phyloP scores from a whole-genome alignment of 2,797 vertebrate genomes.

The Hydrocynus forskahlii region DNA sequence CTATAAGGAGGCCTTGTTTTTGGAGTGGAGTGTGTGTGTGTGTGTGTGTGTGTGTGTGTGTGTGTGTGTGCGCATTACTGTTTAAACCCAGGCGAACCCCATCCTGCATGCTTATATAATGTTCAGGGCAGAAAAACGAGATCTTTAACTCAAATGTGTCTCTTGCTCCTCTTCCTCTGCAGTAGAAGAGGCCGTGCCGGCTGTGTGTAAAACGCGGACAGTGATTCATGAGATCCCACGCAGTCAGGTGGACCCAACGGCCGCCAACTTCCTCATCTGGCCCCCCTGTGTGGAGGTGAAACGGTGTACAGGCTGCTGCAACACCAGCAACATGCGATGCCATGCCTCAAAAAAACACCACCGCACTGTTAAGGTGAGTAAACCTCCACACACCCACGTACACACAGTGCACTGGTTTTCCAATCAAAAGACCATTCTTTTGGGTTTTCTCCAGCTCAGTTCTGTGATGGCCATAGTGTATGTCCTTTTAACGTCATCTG shows the following conservation, averaged over 20 bases:
- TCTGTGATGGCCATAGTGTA: background rate
- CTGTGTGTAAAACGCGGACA: constrained; percentile 89
- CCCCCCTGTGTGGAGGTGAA: constrained; percentile 95
- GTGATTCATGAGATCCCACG: constrained; percentile 95
- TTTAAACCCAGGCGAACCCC: background rate
- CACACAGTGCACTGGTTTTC: constrained; percentile 13
- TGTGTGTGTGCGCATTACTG: too few relatives aligned
- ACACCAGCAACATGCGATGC: constrained; percentile 86
- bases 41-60: too few relatives aligned
- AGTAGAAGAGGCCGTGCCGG: constrained; percentile 89
- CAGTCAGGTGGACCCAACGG: constrained; percentile 92
- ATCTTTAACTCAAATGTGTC: background rate
- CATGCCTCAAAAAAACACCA: constrained; percentile 86
- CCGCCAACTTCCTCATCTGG: constrained; percentile 97
- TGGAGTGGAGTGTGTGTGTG: too few relatives aligned
- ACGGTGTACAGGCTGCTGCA: constrained; percentile 95
- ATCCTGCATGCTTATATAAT: background rate
- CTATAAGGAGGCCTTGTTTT: background rate
- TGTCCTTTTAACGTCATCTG: background rate
- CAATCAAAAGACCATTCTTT: background rate
- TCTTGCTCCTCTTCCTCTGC: background rate
- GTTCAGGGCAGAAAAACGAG: background rate
- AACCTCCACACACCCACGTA: constrained; percentile 15
- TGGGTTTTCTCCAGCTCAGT: background rate
- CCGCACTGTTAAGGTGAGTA: constrained; percentile 90